Evolutionary conservation across 2,888 invertebrate genomes (phyloP), one percentile per base, ranked within the genome.

Genomic region (Cephus sareptanus): DNA sequence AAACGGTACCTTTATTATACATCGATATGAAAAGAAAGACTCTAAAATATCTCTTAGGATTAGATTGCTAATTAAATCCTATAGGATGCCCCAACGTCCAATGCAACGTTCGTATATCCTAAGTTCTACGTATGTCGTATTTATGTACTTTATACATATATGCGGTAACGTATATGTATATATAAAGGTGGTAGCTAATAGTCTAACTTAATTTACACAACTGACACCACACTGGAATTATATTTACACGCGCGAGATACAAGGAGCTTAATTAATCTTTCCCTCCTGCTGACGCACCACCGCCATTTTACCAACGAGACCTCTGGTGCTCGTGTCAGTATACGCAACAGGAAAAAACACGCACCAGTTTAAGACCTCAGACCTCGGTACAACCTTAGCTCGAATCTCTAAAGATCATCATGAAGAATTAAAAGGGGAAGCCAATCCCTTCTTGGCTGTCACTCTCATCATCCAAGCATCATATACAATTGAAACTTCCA

Each of bases 1-100:
- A 87, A 88, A 88, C 83, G 84, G 83, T 85, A 88, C 85, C 81
- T 88, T 87, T 88, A 87, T 88, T 88, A 86, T 85, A 86, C 85
- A 85, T 85, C 83, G 83, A 86, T 87, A 85, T 85, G 86, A 87
- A 88, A 87, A 78, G 81, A 88, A 85, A 84, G 80, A 77, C 82
- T 85, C 82, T 85, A 84, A 83, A 85, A 85, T 85, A 84, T 80
- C 83, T 83, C 79, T 82, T 81, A 82, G 79, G 74, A 71, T 71
- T 23, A 23, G 56, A 56, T 56, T 23, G 15, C 56, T 56, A 56
- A 23, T 56, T 56, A 23, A 56, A 23, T 23, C 56, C 23, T 56
- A 56, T 56, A 56, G 56, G 56, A 56, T 56, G 56, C 56, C 56
- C 56, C 56, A 56, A 56, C 56, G 56, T 56, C 23, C 56, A 15